Percentiles rank a stretch among this genome's conserved stretches.
Evolutionary conservation across 2,113 vertebrate genomes (phyloP).

Genomic region (Tricholaema leucomelas): DNA sequence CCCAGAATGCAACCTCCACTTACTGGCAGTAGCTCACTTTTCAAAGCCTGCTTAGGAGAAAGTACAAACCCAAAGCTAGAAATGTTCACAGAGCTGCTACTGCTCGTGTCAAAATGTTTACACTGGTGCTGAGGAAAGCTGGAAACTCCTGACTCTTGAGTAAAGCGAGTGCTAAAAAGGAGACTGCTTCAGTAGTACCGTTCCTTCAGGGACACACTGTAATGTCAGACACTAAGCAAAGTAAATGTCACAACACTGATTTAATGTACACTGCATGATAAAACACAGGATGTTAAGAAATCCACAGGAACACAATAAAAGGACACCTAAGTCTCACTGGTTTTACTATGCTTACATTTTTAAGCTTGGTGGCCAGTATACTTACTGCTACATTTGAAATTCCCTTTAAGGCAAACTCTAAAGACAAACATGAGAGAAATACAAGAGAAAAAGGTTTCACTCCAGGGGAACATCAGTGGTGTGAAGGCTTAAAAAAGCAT

Average conservation of each 20-base stretch:
- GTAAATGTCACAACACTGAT: not conserved
- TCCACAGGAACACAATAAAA: not conserved
- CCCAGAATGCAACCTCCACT: not conserved
- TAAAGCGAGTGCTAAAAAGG: not conserved
- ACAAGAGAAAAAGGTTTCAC: not conserved
- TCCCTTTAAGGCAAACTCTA: not conserved
- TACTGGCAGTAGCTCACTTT: not conserved
- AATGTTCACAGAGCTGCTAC: not conserved
- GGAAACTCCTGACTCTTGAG: not conserved
- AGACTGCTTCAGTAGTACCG: not conserved
- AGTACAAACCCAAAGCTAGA: not conserved
- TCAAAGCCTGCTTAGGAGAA: not conserved
- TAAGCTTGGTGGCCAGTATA: not conserved
- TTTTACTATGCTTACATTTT: not conserved
- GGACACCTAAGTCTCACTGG: not conserved
- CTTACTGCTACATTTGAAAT: not conserved
- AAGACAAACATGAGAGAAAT: not conserved
- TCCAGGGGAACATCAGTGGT: not conserved
- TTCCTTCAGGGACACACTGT: not conserved
- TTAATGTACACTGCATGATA: rapidly evolving
- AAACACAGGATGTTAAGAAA: not conserved
- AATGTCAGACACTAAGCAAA: not conserved
- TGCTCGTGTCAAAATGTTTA: not conserved
- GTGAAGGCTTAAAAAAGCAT: not conserved
- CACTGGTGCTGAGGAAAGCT: not conserved